These are phyloP conservation scores for Brachionus plicatilis DNA, from an alignment of 1,140 invertebrate genomes.

Conservation along the genomic window DNA sequence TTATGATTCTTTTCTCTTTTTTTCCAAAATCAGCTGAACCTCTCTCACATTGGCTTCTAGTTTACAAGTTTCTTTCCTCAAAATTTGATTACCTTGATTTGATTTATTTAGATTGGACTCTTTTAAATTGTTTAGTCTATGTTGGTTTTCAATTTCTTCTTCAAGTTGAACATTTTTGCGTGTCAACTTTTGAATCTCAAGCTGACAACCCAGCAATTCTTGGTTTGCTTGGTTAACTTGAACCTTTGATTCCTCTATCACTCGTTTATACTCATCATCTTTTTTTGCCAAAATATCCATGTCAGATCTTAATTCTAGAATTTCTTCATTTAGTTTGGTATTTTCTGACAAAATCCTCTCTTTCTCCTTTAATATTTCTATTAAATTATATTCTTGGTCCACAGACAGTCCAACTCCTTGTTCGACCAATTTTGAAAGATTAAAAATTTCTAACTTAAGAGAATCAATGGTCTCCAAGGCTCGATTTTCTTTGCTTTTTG, in stretches of 20 bases:
- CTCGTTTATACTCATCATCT: constrained; percentile 45
- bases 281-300: constrained; percentile 44
- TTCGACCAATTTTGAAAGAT: constrained; percentile 56
- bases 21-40: constrained; percentile 48
- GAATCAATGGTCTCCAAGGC: constrained; percentile 56
- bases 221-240: neutral
- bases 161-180: constrained; percentile 56
- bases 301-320: constrained; percentile 47
- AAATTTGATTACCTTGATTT: constrained; percentile 47
- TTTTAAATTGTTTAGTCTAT: constrained; percentile 51
- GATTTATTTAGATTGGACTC: constrained; percentile 50
- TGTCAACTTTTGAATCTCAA: constrained; percentile 53
- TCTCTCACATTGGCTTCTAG: constrained; percentile 52
- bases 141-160: constrained; percentile 52
- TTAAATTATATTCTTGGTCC: constrained; percentile 46
- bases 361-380: constrained; percentile 52
- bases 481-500: constrained; percentile 56
- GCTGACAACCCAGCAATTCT: constrained; percentile 41
- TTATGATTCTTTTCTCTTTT: constrained; percentile 52
- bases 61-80: constrained; percentile 49
- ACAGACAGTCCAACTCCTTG: constrained; percentile 53
- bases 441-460: constrained; percentile 55
- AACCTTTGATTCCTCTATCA: constrained; percentile 9
- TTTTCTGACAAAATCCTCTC: constrained; percentile 52
- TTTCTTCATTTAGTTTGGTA: constrained; percentile 49